Evolutionary conservation across 2,888 invertebrate genomes (phyloP), one percentile per base, ranked within the genome.

Genomic region (Cantharis flavilabris): DNA sequence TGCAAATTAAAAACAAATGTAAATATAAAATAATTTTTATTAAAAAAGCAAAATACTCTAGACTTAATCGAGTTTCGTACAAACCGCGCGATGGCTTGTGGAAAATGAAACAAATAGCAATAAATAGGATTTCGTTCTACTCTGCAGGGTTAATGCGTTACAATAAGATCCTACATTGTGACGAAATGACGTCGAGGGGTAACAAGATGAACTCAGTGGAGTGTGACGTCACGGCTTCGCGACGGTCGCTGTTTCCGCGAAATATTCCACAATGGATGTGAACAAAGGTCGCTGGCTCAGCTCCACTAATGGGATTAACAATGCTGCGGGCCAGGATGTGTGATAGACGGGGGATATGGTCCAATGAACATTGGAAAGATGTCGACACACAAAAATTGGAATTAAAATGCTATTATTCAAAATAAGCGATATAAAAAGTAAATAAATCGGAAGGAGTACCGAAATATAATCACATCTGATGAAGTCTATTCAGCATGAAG

Each of bases 181-280:
- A 81, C 77, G 75, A 77, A 78, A 80, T 81, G 80, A 81, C 81
- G 81, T 81, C 81, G 76, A 73, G 79, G 78, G 83, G 79, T 79
- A 79, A 79, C 79, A 76, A 88, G 89, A 88, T 87, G 88, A 88
- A 89, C 87, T 89, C 89, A 88, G 87, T 88, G 88, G 88, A 84
- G 89, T 89, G 89, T 88, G 89, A 89, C 90, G 89, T 90, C 89
- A 89, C 89, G 89, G 88, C 82, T 81, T 81, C 82, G 83, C 83
- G 85, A 83, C 84, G 85, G 83, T 83, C 84, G 83, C 83, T 82
- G 85, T 85, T 86, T 86, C 87, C 86, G 86, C 85, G 85, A 85
- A 85, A 85, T 84, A 83, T 83, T 83, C 84, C 81, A 86, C 86
- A 86, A 86, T 86, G 82, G 83, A 79, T 79, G 80, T 80, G 86